Percentiles rank a stretch among this genome's conserved stretches.
Evolutionary conservation across 2,797 vertebrate species (phyloP).

Genomic region (Meriones psammophilus): DNA sequence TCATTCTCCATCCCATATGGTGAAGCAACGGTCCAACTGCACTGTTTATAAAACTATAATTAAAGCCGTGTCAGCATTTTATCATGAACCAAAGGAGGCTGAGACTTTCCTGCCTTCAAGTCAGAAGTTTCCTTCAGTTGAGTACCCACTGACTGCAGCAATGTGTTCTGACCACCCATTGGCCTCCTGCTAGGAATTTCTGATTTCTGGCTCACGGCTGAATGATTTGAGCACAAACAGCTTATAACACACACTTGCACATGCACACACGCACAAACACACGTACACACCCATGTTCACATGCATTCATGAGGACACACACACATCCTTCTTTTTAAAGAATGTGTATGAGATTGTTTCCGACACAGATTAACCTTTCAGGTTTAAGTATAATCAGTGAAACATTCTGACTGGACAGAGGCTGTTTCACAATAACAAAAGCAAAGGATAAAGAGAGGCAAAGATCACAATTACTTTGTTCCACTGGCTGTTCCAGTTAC

Average conservation of each 20-base stretch:
- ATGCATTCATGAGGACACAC: neutral
- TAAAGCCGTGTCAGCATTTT: conserved; percentile 79
- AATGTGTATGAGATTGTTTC: neutral
- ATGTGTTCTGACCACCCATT: conserved; percentile 45
- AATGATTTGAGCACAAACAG: conserved; percentile 71
- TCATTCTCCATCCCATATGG: conserved; percentile 54
- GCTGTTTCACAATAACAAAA: neutral
- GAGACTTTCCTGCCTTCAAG: conserved; percentile 26
- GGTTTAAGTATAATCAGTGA: conserved; percentile 31
- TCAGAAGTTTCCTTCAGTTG: conserved; percentile 50
- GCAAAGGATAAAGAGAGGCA: fast-evolving
- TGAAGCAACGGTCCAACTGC: conserved; percentile 65
- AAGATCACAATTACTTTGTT: neutral
- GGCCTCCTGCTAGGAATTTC: conserved; percentile 71
- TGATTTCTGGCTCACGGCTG: conserved; percentile 41
- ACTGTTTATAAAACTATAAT: conserved; percentile 75
- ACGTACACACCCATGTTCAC: neutral
- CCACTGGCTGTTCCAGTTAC: neutral
- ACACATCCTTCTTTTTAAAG: neutral
- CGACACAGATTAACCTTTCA: conserved; percentile 50
- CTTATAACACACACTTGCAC: neutral
- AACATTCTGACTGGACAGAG: conserved; percentile 22
- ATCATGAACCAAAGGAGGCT: conserved; percentile 66
- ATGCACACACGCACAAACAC: neutral
- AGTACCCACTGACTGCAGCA: conserved; percentile 57